Evolutionary conservation across 2,113 vertebrate genomes (phyloP).

Genomic region (Paratilapia polleni): DNA sequence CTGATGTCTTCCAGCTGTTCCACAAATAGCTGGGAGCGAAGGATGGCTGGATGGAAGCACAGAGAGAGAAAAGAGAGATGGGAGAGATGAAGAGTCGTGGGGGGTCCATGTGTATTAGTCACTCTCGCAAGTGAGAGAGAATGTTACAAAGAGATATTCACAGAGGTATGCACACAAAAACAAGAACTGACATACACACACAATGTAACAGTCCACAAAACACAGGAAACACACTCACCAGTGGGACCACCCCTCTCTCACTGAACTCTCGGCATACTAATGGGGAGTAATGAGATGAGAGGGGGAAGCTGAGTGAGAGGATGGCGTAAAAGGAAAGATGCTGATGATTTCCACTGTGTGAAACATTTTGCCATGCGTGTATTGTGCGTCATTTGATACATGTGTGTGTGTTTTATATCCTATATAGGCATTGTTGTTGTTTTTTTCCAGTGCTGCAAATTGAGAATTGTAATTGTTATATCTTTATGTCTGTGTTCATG

Average conservation of each 20-base stretch:
- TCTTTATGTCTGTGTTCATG: neutral
- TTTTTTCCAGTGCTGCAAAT: neutral
- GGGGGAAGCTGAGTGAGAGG: neutral
- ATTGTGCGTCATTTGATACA: constrained; percentile 20
- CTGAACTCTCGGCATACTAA: constrained; percentile 18
- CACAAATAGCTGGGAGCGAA: constrained; percentile 40
- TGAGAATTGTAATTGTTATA: neutral
- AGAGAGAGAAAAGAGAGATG: constrained; percentile 13
- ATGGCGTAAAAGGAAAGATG: constrained; percentile 20
- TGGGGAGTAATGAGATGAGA: neutral
- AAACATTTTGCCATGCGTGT: neutral
- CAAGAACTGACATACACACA: neutral
- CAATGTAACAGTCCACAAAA: constrained; percentile 12
- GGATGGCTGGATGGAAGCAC: constrained; percentile 36
- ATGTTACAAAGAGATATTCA: constrained; percentile 44
- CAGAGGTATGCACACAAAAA: neutral
- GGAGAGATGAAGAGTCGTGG: constrained; percentile 35
- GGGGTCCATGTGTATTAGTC: constrained; percentile 62
- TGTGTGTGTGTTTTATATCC: neutral
- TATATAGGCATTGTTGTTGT: neutral
- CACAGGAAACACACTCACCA: neutral
- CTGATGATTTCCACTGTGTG: constrained; percentile 23
- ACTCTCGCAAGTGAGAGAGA: constrained; percentile 34
- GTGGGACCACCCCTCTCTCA: neutral
- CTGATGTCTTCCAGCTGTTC: constrained; percentile 71